These are phyloP conservation scores for Galbula dea DNA, from an alignment of 2,113 vertebrate genomes.

Conservation along the genomic window DNA sequence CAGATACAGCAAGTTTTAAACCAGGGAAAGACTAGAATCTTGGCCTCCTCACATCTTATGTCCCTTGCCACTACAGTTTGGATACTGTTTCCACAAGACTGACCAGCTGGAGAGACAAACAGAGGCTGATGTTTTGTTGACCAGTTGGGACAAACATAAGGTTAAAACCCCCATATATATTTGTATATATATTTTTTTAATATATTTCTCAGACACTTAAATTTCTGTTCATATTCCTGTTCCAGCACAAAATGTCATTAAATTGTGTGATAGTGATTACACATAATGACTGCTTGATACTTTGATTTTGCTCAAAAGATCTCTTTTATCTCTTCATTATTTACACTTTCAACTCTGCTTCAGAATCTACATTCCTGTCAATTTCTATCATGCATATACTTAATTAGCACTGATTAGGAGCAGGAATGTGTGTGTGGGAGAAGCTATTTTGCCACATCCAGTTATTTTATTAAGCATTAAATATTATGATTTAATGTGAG, in stretches of 20 bases:
- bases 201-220: background rate
- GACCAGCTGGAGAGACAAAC: background rate
- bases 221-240: slow-evolving; percentile 1
- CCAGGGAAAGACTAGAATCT: background rate
- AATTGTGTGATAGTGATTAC: slow-evolving; percentile 59
- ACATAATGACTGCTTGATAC: slow-evolving; percentile 66
- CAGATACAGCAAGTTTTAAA: background rate
- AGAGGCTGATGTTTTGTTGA: background rate
- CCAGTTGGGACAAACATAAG: background rate
- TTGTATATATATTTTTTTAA: no score
- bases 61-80: background rate
- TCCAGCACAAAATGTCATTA: slow-evolving; percentile 49
- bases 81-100: background rate
- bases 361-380: slow-evolving; percentile 48
- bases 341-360: slow-evolving; percentile 54
- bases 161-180: no score
- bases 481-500: slow-evolving; percentile 50
- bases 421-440: slow-evolving; percentile 10
- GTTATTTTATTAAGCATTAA: slow-evolving; percentile 56
- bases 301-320: slow-evolving; percentile 64
- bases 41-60: background rate
- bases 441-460: slow-evolving; percentile 42
- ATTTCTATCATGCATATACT: slow-evolving; percentile 59
- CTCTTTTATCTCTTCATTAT: slow-evolving; percentile 62
- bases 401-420: slow-evolving; percentile 60